Evolutionary conservation across 2,888 invertebrate species (phyloP).

Genomic region (Drosophila dives): DNA sequence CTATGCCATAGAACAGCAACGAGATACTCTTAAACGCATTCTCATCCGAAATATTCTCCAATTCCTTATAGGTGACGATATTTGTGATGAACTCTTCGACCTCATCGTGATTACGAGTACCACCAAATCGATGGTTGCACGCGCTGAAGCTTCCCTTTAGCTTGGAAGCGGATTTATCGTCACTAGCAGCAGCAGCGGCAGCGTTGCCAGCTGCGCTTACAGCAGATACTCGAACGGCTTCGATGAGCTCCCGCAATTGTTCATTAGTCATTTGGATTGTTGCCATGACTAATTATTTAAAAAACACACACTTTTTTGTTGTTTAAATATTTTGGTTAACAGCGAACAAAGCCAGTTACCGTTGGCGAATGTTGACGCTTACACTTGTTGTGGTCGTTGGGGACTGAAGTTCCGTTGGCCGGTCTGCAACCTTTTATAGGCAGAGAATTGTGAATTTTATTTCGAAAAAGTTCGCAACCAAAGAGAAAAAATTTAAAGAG

Average conservation of each 20-base stretch:
- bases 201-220: conserved; percentile 40
- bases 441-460: conserved; percentile 55
- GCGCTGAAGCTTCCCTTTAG: conserved; percentile 79
- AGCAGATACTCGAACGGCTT: conserved; percentile 68
- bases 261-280: conserved; percentile 79
- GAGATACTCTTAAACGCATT: conserved; percentile 82
- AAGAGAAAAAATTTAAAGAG: conserved; percentile 6
- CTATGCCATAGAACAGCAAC: conserved; percentile 76
- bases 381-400: conserved; percentile 37
- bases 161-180: conserved; percentile 36
- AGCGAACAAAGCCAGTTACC: conserved; percentile 66
- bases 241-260: conserved; percentile 80
- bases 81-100: conserved; percentile 82
- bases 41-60: conserved; percentile 80
- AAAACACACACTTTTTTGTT: conserved; percentile 19
- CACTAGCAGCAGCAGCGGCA: conserved; percentile 34
- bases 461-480: conserved; percentile 55
- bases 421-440: conserved; percentile 47
- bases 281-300: conserved; percentile 52
- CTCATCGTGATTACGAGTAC: conserved; percentile 79
- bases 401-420: conserved; percentile 43
- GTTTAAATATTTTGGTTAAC: background rate
- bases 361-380: conserved; percentile 64
- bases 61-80: conserved; percentile 80
- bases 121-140: conserved; percentile 73